Conservation (phyloP, 2,888 invertebrate genomes). For the Trachelus troglodyta region DNA sequence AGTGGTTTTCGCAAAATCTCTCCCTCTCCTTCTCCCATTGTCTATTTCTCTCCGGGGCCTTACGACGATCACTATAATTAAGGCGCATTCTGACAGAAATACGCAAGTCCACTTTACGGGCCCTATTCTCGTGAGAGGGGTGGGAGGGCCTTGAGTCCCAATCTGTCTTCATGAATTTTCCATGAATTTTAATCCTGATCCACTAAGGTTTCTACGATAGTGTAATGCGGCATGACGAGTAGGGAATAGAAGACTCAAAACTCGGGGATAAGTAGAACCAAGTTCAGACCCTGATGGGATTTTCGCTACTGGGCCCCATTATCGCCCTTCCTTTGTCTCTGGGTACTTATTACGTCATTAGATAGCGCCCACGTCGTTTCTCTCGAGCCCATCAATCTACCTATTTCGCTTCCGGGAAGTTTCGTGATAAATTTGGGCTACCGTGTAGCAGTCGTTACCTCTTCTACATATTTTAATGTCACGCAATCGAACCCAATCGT, state of each 20-base stretch:
- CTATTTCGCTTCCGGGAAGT: slow-evolving; percentile 34
- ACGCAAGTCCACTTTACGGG: not conserved
- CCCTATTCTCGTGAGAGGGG: not conserved
- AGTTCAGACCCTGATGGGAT: not conserved
- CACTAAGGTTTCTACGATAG: not conserved
- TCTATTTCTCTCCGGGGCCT: not conserved
- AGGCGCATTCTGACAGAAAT: not conserved
- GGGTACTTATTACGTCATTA: not conserved
- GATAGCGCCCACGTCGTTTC: not conserved
- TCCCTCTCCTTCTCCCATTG: not conserved
- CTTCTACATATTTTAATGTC: slow-evolving; percentile 16
- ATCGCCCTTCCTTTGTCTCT: not conserved
- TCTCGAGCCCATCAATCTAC: not conserved
- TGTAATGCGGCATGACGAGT: not conserved
- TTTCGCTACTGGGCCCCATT: not conserved
- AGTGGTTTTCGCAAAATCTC: not conserved
- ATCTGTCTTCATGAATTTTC: not conserved
- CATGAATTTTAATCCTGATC: not conserved
- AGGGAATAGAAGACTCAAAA: not conserved
- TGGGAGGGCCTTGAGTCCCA: not conserved
- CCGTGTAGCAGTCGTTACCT: slow-evolving; percentile 21
- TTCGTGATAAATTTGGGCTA: slow-evolving; percentile 36
- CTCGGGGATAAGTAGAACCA: not conserved
- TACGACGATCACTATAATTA: not conserved
- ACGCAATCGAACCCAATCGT: not conserved